Conservation (phyloP, 2,797 vertebrate genomes). For the Halcyon badia region DNA sequence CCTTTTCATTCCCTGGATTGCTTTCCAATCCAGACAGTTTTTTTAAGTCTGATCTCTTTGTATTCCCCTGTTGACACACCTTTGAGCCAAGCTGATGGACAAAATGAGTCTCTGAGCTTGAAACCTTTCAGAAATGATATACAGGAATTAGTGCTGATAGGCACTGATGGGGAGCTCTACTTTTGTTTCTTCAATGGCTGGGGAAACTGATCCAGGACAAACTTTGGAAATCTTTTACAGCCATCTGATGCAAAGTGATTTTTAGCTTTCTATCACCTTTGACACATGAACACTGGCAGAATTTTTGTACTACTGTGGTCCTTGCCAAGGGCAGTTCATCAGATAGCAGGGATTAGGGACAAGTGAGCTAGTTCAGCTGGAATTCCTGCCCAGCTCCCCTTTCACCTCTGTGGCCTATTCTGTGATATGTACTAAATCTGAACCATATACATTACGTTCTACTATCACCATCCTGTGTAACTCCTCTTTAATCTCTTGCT, state of each 20-base stretch:
- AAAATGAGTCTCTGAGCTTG: not conserved
- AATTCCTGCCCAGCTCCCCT: slow-evolving; percentile 49
- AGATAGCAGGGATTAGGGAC: slow-evolving; percentile 46
- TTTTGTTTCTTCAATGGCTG: slow-evolving; percentile 31
- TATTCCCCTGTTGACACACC: slow-evolving; percentile 39
- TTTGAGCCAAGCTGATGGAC: slow-evolving; percentile 38
- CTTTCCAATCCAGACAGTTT: slow-evolving; percentile 60
- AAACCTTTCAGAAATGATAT: slow-evolving; percentile 56
- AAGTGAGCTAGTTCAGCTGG: slow-evolving; percentile 35
- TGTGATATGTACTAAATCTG: slow-evolving; percentile 41
- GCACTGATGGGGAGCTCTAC: not conserved
- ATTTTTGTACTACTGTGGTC: slow-evolving; percentile 27
- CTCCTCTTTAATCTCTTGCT: slow-evolving; percentile 62
- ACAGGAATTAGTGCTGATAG: slow-evolving; percentile 53
- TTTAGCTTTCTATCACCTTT: slow-evolving; percentile 55
- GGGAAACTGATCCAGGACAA: slow-evolving; percentile 47
- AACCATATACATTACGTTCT: slow-evolving; percentile 45
- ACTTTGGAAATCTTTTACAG: slow-evolving; percentile 45
- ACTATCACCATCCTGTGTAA: slow-evolving; percentile 34
- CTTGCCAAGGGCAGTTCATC: slow-evolving; percentile 8
- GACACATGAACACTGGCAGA: slow-evolving; percentile 25
- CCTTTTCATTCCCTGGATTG: not conserved
- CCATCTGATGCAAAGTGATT: slow-evolving; percentile 47
- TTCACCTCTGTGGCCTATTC: slow-evolving; percentile 45
- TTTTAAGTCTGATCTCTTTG: slow-evolving; percentile 45